A percentile compares a stretch with the other conserved stretches of the same genome.
These are phyloP conservation scores for Ctenomys sociabilis DNA, from an alignment of 2,113 vertebrate genomes.

Conservation along the genomic window DNA sequence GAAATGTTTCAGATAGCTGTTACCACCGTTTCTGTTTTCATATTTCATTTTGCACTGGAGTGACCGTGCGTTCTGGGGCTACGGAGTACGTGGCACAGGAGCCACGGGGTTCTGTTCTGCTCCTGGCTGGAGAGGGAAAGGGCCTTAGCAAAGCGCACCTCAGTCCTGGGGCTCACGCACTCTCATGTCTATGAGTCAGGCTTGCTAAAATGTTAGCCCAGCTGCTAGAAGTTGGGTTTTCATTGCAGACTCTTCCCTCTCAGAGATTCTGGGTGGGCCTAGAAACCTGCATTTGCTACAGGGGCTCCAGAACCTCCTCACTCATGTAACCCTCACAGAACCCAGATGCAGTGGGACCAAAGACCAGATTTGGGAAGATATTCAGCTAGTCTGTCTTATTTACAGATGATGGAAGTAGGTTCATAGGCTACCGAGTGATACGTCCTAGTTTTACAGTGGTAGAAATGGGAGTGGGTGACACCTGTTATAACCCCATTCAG, in stretches of 20 bases:
- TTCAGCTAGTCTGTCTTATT: background rate
- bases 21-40: background rate
- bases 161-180: background rate
- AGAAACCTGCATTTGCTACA: background rate
- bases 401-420: background rate
- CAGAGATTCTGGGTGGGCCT: background rate
- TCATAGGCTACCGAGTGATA: background rate
- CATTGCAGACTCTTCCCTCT: background rate
- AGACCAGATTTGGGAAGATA: background rate
- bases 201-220: background rate
- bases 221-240: background rate
- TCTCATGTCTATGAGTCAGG: background rate
- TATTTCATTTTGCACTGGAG: background rate
- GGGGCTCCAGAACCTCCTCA: fast-evolving
- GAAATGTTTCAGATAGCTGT: background rate
- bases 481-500: background rate
- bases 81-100: background rate
- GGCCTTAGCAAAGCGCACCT: background rate
- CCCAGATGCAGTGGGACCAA: background rate
- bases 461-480: slow-evolving; percentile 25
- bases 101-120: background rate
- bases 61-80: background rate
- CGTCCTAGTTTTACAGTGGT: slow-evolving; percentile 20
- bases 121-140: background rate
- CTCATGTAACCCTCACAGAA: background rate